Conservation (phyloP, 1,140 invertebrate species). For the Euura saliciscinereae region DNA sequence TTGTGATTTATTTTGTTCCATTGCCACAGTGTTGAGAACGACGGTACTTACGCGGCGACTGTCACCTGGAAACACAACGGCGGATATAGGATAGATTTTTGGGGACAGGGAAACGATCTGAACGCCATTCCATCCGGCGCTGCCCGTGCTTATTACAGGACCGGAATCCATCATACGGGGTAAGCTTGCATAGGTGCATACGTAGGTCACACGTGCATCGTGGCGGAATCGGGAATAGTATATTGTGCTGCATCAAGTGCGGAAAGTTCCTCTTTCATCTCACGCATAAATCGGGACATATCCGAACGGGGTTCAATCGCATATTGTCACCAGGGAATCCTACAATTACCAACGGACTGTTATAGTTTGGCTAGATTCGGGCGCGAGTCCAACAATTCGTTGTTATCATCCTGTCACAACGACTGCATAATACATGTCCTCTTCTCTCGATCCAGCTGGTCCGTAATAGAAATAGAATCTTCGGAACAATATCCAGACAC, state of each 20-base stretch:
- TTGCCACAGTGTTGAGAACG: slow-evolving; percentile 66
- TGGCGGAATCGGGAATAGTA: no score
- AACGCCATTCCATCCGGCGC: slow-evolving; percentile 65
- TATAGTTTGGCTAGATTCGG: neutral
- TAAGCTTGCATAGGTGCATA: slow-evolving; percentile 43
- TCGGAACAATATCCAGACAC: slow-evolving; percentile 72
- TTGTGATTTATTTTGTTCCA: no score
- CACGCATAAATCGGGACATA: no score
- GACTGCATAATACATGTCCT: neutral
- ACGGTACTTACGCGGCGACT: slow-evolving; percentile 75
- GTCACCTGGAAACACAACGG: slow-evolving; percentile 70
- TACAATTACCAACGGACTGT: neutral
- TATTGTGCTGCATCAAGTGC: no score
- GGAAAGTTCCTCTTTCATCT: no score
- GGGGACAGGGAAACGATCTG: slow-evolving; percentile 77
- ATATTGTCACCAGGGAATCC: neutral
- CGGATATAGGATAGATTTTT: slow-evolving; percentile 74
- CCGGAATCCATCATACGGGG: slow-evolving; percentile 70
- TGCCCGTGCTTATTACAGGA: slow-evolving; percentile 74
- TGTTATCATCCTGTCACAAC: no score
- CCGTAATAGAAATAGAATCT: slow-evolving; percentile 79
- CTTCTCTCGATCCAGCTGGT: slow-evolving; percentile 67
- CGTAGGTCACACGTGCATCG: no score
- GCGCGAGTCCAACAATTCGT: no score
- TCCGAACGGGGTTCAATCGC: neutral